These are phyloP conservation scores for Pangasius sanitwongsei DNA, from an alignment of 2,797 vertebrate genomes.

Conservation along the genomic window DNA sequence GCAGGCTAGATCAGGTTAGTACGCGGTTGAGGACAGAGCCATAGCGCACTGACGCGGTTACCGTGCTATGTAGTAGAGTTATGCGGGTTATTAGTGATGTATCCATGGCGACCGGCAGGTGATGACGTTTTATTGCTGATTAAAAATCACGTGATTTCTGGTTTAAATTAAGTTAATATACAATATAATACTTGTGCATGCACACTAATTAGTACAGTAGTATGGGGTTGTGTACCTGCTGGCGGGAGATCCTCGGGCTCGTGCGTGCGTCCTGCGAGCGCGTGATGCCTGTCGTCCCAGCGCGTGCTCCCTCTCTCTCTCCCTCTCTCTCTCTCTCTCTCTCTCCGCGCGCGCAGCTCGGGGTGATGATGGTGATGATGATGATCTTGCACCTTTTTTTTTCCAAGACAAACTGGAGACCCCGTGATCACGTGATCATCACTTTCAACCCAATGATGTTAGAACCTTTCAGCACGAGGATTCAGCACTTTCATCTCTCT, in stretches of 20 bases:
- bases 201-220: not conserved
- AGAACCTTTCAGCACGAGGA: slow-evolving; percentile 4
- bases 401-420: not conserved
- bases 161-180: not conserved
- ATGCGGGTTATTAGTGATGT: not conserved
- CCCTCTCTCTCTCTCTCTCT: not conserved
- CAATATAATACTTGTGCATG: not conserved
- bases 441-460: slow-evolving; percentile 4
- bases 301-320: not conserved
- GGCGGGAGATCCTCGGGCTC: not conserved
- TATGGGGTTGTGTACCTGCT: not conserved
- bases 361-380: slow-evolving; percentile 11
- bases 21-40: not conserved
- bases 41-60: not conserved
- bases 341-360: not conserved
- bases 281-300: slow-evolving; percentile 12
- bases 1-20: not conserved
- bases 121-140: not conserved
- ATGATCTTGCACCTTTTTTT: slow-evolving; percentile 18
- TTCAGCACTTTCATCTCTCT: not conserved
- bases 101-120: not conserved
- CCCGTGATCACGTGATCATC: not conserved
- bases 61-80: not conserved
- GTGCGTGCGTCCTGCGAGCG: not conserved
- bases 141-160: not conserved